Evolutionary conservation across 2,113 vertebrate genomes (phyloP), one percentile per base, ranked within the genome.

Genomic region (Pseudopipra pipra): DNA sequence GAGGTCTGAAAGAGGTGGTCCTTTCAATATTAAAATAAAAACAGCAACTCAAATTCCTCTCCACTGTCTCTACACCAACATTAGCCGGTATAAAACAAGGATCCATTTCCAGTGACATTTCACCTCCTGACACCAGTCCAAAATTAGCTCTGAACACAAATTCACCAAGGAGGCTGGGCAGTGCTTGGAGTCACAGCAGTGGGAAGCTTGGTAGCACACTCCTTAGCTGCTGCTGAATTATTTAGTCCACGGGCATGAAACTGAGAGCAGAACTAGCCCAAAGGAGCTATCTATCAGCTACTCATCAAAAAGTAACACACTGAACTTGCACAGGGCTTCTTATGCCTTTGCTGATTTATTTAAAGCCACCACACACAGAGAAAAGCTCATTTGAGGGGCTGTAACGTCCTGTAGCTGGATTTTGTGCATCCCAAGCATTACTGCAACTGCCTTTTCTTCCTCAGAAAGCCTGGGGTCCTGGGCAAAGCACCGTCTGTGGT

Each of bases 161-260:
- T 22, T 24, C 17, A 44, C 11, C 0, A 0, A 55, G 47, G 41
- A 58, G 56, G 65, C 33, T 2, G 4, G 30, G 47, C 74, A 43
- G 30, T 1, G 19, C 39, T 56, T 2, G 9, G 46, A 51, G 65
- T 3, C 16, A 37, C 66, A 67, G 49, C 9, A 4, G 31, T 0
- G 0, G 43, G 74, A 44, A 46, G 19, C 28, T 31, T 23, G 6
- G 21, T 33, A 43, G 23, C 14, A 12, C 70, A 61, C 58, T 46
- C 89, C 49, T 67, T 44, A 76, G 54, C 77, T 75, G 61, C 72
- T 89, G 87, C 24, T 87, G 35, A 82, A 56, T 89, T 87, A 91
- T 72, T 92, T 63, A 61, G 73, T 33, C n/a, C 49, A 22, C 30
- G 41, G n/a, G 54, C 14, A 1, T 4, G 37, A 79, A 65, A 89